These are phyloP conservation scores for Apus apus DNA, from an alignment of 2,113 vertebrate genomes.

Conservation along the genomic window DNA sequence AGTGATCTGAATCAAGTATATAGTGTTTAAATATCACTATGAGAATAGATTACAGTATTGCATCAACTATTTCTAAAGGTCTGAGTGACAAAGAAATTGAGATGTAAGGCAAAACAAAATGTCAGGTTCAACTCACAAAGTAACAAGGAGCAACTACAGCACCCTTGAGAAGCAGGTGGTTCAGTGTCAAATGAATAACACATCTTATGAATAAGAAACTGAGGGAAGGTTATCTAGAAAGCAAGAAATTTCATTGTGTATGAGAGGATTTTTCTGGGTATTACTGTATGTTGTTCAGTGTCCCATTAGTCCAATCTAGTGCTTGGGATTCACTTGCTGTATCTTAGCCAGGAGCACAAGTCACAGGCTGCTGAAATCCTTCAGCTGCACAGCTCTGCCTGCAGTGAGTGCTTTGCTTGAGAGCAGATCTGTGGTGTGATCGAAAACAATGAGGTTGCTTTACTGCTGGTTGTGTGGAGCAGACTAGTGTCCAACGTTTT, in stretches of 20 bases:
- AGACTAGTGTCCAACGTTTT: background rate
- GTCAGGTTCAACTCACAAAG: constrained; percentile 15
- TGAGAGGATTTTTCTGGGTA: fast-evolving
- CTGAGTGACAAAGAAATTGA: constrained; percentile 49
- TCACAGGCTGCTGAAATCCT: background rate
- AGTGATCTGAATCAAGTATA: background rate
- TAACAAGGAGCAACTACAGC: background rate
- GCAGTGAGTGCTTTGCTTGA: background rate
- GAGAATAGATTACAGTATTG: constrained; percentile 19
- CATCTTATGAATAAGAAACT: background rate
- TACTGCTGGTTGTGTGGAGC: background rate
- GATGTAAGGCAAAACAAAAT: constrained; percentile 53
- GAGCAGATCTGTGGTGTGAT: background rate
- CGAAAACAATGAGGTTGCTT: fast-evolving
- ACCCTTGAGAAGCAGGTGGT: background rate
- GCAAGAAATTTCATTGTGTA: background rate
- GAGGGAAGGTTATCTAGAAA: background rate
- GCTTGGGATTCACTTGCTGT: background rate
- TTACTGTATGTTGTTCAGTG: background rate
- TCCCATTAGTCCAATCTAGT: too few species aligned
- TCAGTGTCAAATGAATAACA: background rate
- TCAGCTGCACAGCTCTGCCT: fast-evolving
- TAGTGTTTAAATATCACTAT: constrained; percentile 19
- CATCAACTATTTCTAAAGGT: constrained; percentile 51
- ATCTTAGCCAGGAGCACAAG: fast-evolving